Base-by-base conservation (phyloP, 2,797 vertebrate genomes). In the Muraenolepis orangiensis region DNA sequence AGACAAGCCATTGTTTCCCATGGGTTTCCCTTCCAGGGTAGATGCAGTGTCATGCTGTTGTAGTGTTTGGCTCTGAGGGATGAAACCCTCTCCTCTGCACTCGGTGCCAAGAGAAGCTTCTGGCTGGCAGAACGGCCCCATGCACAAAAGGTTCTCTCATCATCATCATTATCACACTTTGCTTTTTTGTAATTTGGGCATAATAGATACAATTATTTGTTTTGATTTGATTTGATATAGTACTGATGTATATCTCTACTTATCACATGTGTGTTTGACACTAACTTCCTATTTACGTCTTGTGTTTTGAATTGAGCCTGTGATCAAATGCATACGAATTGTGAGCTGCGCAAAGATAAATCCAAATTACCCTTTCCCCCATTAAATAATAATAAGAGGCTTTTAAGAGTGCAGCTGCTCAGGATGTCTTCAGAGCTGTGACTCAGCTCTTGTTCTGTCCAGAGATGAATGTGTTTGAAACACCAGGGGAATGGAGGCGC, bases 21-120 rank as follows among this genome's bases (percentile, higher is more conserved):
- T n/a, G n/a, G n/a, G 32, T 34, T 34, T 34, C 10, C 76, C 70
- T 81, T 85, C 84, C 78, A 78, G 68, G 77, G 87, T 87, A 73
- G 29, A 85, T 88, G 82, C 64, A 66, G 81, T 66, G 32, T 34
- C 7, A 64, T 71, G 69, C 7, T 70, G 20, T 40, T 36, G 6
- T 70, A 26, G 71, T 38, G 69, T 20, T 61, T 68, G 78, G 74
- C 79, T 75, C 72, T 85, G 78, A 86, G 88, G 87, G 84, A 90
- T 93, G 87, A 92, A 71, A 87, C 51, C 70, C 69, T 75, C 69
- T 74, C 57, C 75, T 80, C 80, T 83, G 72, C 76, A 70, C 76
- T 78, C 80, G n/a, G n/a, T 77, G 73, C 72, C 64, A 66, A 70
- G 74, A 26, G 70, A 80, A 74, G 61, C 70, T 31, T 74, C 75